Evolutionary conservation across 2,888 invertebrate genomes (phyloP), one percentile per base, ranked within the genome.

Genomic region (Aspidiotus rigidus): DNA sequence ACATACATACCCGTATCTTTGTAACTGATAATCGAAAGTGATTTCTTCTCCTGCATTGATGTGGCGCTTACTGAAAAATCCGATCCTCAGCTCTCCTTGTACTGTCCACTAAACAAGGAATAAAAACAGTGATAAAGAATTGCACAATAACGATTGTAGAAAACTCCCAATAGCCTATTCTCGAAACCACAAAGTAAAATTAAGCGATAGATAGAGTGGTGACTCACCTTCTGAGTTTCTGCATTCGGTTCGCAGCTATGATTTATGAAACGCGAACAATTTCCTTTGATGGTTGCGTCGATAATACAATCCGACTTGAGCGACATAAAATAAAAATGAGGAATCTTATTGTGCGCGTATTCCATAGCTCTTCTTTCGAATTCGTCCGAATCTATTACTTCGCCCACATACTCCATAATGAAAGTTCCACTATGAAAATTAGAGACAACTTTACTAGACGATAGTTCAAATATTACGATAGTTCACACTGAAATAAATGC

Each of bases 221-320:
- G 16, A 69, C 15, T 57, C 49, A 83, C 84, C 80, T 99, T 99
- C 79, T 99, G 97, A 0, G 98, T 98, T 80, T 95, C 95, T 6
- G 96, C 92, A 78, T 99, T 99, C 0, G 99, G 99, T 75, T 97
- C 95, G 78, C 99, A 99, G 60, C 96, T 96, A 78, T 99, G 99
- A 79, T 99, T 99, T 74, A 99, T 96, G 77, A 98, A 99, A 55
- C 99, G 83, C 0, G 98, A 97, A 71, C 93, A 87, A 77, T 97
- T 99, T 44, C 99, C 99, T 79, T 91, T 94, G 74, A 85, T 80
- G 0, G 98, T 98, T 2, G 99, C 99, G 80, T 99, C 99, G 71
- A 99, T 98, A 69, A 93, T 87, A 72, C 90, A 87, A 79, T 96
- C 94, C 1, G 91, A 89, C 77, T 93, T 88, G 60, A 98, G 80